phyloP scores from a whole-genome alignment of 2,888 invertebrate species.

The Elgonia sp. region DNA sequence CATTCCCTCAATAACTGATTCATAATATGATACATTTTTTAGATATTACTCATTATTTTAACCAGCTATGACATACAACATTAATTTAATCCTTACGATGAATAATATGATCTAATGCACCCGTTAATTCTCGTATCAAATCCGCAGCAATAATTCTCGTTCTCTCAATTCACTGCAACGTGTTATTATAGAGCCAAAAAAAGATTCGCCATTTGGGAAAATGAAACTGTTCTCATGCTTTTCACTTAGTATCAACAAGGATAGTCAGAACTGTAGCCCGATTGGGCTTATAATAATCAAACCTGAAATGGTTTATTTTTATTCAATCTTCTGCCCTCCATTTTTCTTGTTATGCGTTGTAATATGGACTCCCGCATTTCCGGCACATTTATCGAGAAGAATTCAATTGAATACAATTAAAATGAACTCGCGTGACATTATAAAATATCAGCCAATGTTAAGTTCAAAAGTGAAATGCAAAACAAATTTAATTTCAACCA shows the following conservation, averaged over 20 bases:
- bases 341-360: slow-evolving; percentile 61
- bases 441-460: slow-evolving; percentile 62
- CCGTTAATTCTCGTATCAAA: slow-evolving; percentile 16
- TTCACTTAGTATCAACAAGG: slow-evolving; percentile 48
- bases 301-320: slow-evolving; percentile 67
- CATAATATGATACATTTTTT: too few relatives aligned
- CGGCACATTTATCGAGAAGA: slow-evolving; percentile 74
- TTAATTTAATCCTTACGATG: too few relatives aligned
- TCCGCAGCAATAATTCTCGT: slow-evolving; percentile 12
- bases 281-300: slow-evolving; percentile 66
- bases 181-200: slow-evolving; percentile 26
- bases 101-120: too few relatives aligned
- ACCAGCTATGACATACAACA: too few relatives aligned
- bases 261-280: slow-evolving; percentile 17
- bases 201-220: slow-evolving; percentile 50
- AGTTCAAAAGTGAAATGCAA: slow-evolving; percentile 67
- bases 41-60: too few relatives aligned
- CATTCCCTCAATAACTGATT: too few relatives aligned
- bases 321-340: slow-evolving; percentile 61
- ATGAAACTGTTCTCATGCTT: slow-evolving; percentile 54
- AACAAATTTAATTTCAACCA: slow-evolving; percentile 40
- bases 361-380: slow-evolving; percentile 73
- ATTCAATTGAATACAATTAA: slow-evolving; percentile 73
- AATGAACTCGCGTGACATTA: slow-evolving; percentile 67
- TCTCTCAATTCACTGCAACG: slow-evolving; percentile 5